Evolutionary conservation across 2,113 vertebrate genomes (phyloP).

Genomic region (Pterocles gutturalis): DNA sequence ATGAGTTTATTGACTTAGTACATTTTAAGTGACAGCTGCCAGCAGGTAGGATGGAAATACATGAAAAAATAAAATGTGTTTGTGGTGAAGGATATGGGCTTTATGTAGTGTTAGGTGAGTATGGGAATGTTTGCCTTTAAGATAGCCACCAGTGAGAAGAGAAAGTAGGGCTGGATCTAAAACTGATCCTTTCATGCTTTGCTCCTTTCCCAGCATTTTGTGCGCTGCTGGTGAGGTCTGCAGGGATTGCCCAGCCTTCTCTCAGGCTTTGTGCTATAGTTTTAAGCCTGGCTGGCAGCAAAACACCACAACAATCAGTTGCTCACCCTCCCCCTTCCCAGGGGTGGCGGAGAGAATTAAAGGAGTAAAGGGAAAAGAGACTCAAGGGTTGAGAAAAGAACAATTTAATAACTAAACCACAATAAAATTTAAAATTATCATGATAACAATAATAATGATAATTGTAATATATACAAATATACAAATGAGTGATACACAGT

Average conservation of each 20-base stretch:
- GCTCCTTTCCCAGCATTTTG: not conserved
- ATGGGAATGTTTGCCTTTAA: not conserved
- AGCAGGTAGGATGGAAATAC: not conserved
- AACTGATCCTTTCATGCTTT: not conserved
- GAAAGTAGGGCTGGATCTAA: not conserved
- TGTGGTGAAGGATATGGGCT: not conserved
- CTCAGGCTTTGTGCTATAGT: not conserved
- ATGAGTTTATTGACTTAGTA: not conserved
- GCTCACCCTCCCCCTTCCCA: too few species aligned
- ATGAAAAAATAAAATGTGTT: not conserved
- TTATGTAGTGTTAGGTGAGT: not conserved
- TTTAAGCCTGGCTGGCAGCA: too few species aligned
- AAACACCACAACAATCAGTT: too few species aligned
- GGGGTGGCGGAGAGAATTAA: too few species aligned
- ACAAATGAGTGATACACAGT: too few species aligned
- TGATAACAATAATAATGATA: too few species aligned
- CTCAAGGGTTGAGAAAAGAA: too few species aligned
- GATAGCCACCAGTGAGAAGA: not conserved
- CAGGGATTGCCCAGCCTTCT: not conserved
- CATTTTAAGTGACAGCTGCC: constrained; percentile 13
- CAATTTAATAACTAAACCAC: too few species aligned
- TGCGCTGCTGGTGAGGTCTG: not conserved
- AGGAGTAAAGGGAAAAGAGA: too few species aligned
- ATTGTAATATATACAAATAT: too few species aligned
- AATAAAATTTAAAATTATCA: too few species aligned